phyloP scores from a whole-genome alignment of 2,113 vertebrate species.

The Pelodiscus sinensis region DNA sequence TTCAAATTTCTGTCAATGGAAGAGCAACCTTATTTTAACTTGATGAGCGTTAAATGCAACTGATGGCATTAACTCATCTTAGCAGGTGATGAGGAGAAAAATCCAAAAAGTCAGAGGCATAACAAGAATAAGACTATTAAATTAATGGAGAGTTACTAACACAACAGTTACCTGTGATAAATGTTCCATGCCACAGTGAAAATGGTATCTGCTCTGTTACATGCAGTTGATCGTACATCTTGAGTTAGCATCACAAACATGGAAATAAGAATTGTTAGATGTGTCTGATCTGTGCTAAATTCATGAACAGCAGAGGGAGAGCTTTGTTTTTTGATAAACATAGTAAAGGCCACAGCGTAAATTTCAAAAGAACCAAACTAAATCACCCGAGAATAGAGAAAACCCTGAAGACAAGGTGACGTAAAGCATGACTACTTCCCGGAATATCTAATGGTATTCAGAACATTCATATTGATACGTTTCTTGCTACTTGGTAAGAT shows the following conservation, averaged over 20 bases:
- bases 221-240: accelerated
- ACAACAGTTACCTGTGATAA: accelerated
- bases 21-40: neutral
- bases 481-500: neutral
- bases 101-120: accelerated
- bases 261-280: accelerated
- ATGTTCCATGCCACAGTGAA: neutral
- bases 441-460: neutral
- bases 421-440: neutral
- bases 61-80: accelerated
- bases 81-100: neutral
- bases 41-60: neutral
- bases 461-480: accelerated
- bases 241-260: neutral
- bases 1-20: neutral
- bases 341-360: accelerated
- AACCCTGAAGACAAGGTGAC: neutral
- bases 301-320: neutral
- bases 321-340: accelerated
- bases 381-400: neutral
- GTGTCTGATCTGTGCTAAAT: neutral
- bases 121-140: neutral
- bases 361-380: accelerated
- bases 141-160: neutral
- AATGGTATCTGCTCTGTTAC: accelerated